Evolutionary conservation across 1,140 invertebrate species (phyloP).

Genomic region (Aphis gossypii): DNA sequence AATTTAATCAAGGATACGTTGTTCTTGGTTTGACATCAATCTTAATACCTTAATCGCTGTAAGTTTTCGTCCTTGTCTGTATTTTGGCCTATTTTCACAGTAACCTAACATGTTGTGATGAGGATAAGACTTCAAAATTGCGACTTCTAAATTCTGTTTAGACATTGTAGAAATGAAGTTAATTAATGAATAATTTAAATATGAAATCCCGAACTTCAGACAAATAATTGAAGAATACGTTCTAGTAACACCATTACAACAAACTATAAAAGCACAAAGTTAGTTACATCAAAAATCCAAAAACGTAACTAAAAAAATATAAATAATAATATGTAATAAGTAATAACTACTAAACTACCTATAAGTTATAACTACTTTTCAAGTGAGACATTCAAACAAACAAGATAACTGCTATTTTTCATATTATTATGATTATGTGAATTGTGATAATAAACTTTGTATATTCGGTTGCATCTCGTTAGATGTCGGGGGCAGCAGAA

Average conservation of each 20-base stretch:
- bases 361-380: no score
- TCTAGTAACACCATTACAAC: background rate
- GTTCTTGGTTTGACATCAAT: background rate
- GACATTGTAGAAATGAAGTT: slow-evolving; percentile 25
- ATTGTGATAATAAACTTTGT: no score
- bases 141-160: background rate
- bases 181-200: background rate
- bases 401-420: no score
- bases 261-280: background rate
- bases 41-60: slow-evolving; percentile 65
- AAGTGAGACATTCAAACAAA: no score
- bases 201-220: background rate
- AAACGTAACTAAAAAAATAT: background rate
- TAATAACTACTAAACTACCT: no score
- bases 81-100: slow-evolving; percentile 57
- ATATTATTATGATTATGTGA: no score
- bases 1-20: slow-evolving; percentile 56
- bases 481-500: no score
- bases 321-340: no score
- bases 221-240: background rate
- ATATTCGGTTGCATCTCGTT: no score
- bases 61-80: slow-evolving; percentile 59
- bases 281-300: background rate
- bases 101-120: slow-evolving; percentile 55
- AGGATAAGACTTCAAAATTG: slow-evolving; percentile 35